These are phyloP conservation scores for Sebastes oblongus DNA, from an alignment of 2,797 vertebrate species.

Conservation along the genomic window DNA sequence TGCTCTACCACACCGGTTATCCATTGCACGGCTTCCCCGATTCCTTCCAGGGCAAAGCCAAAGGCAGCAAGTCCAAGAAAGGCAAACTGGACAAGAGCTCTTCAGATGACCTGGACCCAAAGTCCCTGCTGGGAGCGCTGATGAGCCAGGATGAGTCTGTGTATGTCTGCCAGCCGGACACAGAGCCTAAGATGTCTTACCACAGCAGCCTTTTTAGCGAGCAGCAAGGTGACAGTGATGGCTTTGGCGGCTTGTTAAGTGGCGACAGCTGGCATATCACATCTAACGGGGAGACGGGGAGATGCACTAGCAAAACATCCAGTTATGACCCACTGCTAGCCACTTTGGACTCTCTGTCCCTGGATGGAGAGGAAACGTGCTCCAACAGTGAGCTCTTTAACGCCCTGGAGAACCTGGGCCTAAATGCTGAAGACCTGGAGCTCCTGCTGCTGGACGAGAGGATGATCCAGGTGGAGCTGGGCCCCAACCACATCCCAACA, in stretches of 20 bases:
- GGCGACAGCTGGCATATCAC: slow-evolving; percentile 28
- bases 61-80: slow-evolving; percentile 75
- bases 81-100: slow-evolving; percentile 61
- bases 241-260: background rate
- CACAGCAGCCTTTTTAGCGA: slow-evolving; percentile 56
- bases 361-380: slow-evolving; percentile 76
- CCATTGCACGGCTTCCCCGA: slow-evolving; percentile 72
- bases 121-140: slow-evolving; percentile 80
- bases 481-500: slow-evolving; percentile 55
- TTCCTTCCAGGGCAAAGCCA: slow-evolving; percentile 64
- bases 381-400: slow-evolving; percentile 83
- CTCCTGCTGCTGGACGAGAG: slow-evolving; percentile 85
- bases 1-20: slow-evolving; percentile 82
- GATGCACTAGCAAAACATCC: background rate
- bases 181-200: slow-evolving; percentile 52
- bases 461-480: slow-evolving; percentile 83
- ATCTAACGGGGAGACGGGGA: slow-evolving; percentile 9
- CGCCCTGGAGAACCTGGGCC: slow-evolving; percentile 80
- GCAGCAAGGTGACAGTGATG: background rate
- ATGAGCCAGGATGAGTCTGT: slow-evolving; percentile 85
- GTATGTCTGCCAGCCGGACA: slow-evolving; percentile 71
- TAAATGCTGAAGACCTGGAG: slow-evolving; percentile 84
- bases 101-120: slow-evolving; percentile 61
- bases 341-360: slow-evolving; percentile 80
- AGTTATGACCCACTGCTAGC: slow-evolving; percentile 79